phyloP scores from a whole-genome alignment of 92 coral and sea anemone genomes.

The Zoanthus solanderi region DNA sequence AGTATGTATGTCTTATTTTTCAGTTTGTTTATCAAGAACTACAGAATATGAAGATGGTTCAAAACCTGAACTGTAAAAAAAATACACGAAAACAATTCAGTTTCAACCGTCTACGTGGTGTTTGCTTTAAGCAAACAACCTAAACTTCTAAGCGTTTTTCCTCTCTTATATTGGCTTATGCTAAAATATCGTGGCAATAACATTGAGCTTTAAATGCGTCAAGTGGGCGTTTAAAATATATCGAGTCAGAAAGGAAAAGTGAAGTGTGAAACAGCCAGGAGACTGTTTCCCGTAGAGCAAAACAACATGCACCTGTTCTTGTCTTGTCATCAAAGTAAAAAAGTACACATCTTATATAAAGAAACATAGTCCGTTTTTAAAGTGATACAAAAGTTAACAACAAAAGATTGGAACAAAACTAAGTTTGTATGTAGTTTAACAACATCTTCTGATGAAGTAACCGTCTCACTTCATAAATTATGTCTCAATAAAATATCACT shows the following conservation, averaged over 20 bases:
- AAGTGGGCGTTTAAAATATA: neutral
- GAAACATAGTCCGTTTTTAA: conserved; percentile 16
- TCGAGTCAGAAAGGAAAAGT: neutral
- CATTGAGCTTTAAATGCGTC: conserved; percentile 3
- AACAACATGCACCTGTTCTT: conserved; percentile 2
- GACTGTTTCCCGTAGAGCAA: neutral
- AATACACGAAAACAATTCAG: conserved; percentile 8
- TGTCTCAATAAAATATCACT: neutral
- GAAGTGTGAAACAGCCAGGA: no score
- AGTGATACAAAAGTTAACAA: conserved; percentile 39
- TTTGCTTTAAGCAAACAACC: conserved; percentile 24
- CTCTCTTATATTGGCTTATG: conserved; percentile 21
- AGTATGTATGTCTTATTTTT: neutral
- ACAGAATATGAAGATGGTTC: neutral
- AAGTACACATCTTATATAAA: conserved; percentile 18
- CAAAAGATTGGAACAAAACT: conserved; percentile 25
- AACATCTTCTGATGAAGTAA: neutral
- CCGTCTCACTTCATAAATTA: neutral
- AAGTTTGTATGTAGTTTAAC: conserved; percentile 29
- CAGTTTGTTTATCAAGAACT: neutral
- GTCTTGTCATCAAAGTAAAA: conserved; percentile 1
- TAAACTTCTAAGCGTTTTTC: neutral
- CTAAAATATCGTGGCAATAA: conserved; percentile 23
- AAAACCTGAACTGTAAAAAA: neutral
- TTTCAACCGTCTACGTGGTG: conserved; percentile 20